Evolutionary conservation across 37 sponge, comb jelly and placozoan species (phyloP).

Genomic region (Aphrocallistes beatrix): DNA sequence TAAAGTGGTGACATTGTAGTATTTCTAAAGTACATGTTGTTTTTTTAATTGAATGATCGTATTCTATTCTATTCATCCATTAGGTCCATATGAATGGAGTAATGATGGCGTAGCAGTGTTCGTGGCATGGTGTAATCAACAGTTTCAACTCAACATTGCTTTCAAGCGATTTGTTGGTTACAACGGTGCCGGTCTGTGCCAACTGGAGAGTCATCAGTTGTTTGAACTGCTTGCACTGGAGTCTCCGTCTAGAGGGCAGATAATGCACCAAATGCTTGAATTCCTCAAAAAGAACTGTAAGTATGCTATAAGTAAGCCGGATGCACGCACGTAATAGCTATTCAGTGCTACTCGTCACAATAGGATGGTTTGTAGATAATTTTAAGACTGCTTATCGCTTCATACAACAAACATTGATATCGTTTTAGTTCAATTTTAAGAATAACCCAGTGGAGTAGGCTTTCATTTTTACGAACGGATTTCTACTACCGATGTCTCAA

Average conservation of each 20-base stretch:
- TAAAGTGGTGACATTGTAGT: too few relatives aligned
- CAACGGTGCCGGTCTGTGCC: background rate
- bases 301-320: background rate
- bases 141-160: background rate
- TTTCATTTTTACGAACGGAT: too few relatives aligned
- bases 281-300: background rate
- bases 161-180: background rate
- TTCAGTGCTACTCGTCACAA: too few relatives aligned
- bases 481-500: too few relatives aligned
- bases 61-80: background rate
- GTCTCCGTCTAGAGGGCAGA: background rate
- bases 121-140: background rate
- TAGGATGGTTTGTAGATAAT: too few relatives aligned
- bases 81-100: slow-evolving; percentile 5
- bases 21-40: background rate
- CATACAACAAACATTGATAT: too few relatives aligned
- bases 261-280: background rate
- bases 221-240: background rate
- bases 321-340: too few relatives aligned
- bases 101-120: background rate
- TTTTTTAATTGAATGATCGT: background rate
- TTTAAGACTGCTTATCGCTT: too few relatives aligned
- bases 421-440: too few relatives aligned
- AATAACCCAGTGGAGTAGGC: too few relatives aligned
- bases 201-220: background rate